A percentile compares a stretch with the other conserved stretches of the same genome.
Evolutionary conservation across 2,113 vertebrate genomes (phyloP).

Genomic region (Casuarius casuarius): DNA sequence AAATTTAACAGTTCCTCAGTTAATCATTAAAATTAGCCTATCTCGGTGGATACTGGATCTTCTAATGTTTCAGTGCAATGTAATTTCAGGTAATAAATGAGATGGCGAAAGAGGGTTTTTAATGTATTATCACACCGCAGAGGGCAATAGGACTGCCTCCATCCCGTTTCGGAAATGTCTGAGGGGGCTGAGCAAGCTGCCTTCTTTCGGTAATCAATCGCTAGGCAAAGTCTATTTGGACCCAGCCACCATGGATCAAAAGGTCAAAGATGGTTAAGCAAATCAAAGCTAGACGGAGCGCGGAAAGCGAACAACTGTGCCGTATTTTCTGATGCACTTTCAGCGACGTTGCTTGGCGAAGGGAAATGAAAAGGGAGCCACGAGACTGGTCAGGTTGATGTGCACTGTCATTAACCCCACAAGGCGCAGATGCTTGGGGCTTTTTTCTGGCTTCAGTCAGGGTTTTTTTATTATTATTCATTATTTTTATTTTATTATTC

Average conservation of each 20-base stretch:
- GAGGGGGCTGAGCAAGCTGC: background rate
- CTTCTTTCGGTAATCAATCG: background rate
- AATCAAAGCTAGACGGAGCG: background rate
- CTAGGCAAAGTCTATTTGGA: background rate
- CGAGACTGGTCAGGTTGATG: background rate
- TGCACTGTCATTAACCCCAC: background rate
- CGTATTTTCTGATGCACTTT: background rate
- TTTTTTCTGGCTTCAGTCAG: background rate
- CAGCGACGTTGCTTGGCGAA: background rate
- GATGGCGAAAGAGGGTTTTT: slow-evolving; percentile 61
- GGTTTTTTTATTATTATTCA: background rate
- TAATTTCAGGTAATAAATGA: slow-evolving; percentile 74
- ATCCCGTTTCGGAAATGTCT: background rate
- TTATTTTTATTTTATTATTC: background rate
- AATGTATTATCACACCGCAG: slow-evolving; percentile 19
- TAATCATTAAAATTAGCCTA: slow-evolving; percentile 79
- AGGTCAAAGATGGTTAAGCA: slow-evolving; percentile 38
- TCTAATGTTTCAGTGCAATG: slow-evolving; percentile 55
- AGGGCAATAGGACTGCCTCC: slow-evolving; percentile 23
- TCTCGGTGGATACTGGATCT: slow-evolving; percentile 55
- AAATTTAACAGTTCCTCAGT: slow-evolving; percentile 76
- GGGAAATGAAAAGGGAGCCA: background rate
- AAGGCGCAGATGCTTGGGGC: background rate
- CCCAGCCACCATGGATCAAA: background rate
- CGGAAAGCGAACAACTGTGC: background rate